Conservation (phyloP, 1,140 invertebrate species). For the Cotesia chilonis region DNA sequence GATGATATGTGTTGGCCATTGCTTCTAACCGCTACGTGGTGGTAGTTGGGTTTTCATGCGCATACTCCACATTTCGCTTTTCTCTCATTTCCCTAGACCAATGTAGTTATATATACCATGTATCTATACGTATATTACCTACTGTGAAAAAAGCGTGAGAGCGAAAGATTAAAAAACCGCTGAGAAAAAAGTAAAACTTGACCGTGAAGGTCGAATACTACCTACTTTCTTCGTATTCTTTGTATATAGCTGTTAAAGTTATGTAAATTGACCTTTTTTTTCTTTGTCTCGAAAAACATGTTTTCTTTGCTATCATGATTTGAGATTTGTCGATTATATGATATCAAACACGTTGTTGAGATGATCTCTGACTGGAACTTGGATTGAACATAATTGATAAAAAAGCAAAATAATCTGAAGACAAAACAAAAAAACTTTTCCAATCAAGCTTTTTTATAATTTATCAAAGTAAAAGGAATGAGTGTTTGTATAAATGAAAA, state of each 20-base stretch:
- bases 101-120: not conserved
- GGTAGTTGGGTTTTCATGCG: conserved; percentile 3
- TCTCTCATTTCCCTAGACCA: not conserved
- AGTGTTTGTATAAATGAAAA: conserved; percentile 2
- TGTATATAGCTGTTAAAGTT: conserved; percentile 7
- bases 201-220: conserved; percentile 25
- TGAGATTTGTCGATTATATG: conserved; percentile 40
- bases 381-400: too few species aligned
- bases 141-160: conserved; percentile 47
- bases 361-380: too few species aligned
- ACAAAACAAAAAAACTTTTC: too few species aligned
- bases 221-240: conserved; percentile 31
- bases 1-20: not conserved
- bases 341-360: conserved; percentile 15
- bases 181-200: conserved; percentile 31
- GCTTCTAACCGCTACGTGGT: conserved; percentile 26
- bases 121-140: conserved; percentile 34
- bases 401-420: too few species aligned
- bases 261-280: conserved; percentile 16
- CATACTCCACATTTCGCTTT: conserved; percentile 13
- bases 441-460: not conserved
- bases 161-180: conserved; percentile 38
- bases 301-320: conserved; percentile 35
- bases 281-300: not conserved
- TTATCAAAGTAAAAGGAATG: not conserved